Evolutionary conservation across 2,797 vertebrate genomes (phyloP), one percentile per base, ranked within the genome.

Genomic region (Rhyacichthys aspro): DNA sequence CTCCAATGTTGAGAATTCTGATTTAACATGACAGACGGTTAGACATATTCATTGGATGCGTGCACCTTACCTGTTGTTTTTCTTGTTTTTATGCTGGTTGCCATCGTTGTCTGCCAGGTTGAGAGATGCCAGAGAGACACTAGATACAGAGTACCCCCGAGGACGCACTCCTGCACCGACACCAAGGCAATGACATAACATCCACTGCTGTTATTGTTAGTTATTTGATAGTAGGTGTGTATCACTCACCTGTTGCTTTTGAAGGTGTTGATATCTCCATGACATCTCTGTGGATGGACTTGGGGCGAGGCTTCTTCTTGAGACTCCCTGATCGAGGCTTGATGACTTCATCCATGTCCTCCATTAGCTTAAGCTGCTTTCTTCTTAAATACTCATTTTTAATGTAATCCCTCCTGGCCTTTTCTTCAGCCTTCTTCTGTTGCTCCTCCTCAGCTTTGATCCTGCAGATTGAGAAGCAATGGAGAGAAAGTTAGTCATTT

Each of bases 301-400:
- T 99, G 17, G 97, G 98, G 11, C 97, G 93, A 9, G 92, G 94
- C 66, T 97, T 98, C 84, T 96, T 98, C 72, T 95, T 98, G 58
- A 92, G 85, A 41, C 89, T 91, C 49, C 94, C 93, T 8, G 93
- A 86, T 4, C 96, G 95, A 39, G 95, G 94, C 68, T 95, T 97
- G 79, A 98, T 93, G 32, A 98, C 92, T 1, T 90, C 90, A 32
- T 97, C 93, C 97, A 98, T 98, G 65, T 97, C 96, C 46, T 95
- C 93, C 94, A 98, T 96, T 36, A 98, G 93, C 74, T 97, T 98
- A 8, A 98, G 90, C 62, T 98, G 98, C 80, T 97, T 98, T 68
- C 94, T 94, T 73, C 97, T 93, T 89, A 98, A 59, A 54, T 95
- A 96, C 50, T 99, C 97, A 38, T 96, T 91, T 87, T 94, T 95